Base-by-base conservation (phyloP, 2,888 invertebrate species). In the Parapristionchus giblindavisi region DNA sequence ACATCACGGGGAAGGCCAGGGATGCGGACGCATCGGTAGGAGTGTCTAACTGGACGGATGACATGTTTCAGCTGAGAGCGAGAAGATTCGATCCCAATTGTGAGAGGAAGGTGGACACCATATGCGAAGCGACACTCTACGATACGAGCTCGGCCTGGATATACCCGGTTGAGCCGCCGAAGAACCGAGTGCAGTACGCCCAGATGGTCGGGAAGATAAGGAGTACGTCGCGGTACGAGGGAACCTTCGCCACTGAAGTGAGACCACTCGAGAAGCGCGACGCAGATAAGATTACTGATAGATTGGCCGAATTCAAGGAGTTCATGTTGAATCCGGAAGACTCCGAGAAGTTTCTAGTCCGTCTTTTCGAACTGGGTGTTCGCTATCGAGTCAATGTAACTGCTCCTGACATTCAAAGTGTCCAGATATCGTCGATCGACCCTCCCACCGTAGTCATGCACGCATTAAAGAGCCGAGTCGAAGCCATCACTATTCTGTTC, bases 71-170 rank as follows among this genome's bases (percentile, higher is more conserved):
- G 8, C 32, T 65, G 14, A 43, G 43, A 43, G 63, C 43, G 40
- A 54, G 29, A 8, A 29, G 63, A 3, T 65, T 65, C 63, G 32
- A 29, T 29, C 0, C 1, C 14, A 32, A 43, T 2, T 65, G 63
- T 43, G 43, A 0, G 40, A 40, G 63, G 1, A 65, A 65, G 43
- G 43, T 29, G 8, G 63, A 65, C 43, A n/a, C 17, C 14, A 65
- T 65, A 40, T 40, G 27, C 29, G 40, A 40, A 43, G 40, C 63
- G 5, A 43, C 63, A 17, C 43, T 65, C 4, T 40, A 43, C 36
- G 63, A 68, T 52, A 52, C 68, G 51, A 34, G 36, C 27, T 51
- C 68, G 11, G 68, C 68, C 8, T 68, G 68, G 68, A 68, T 68
- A 8, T 68, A 68, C 27, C 68, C 68, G 1, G 68, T 68, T 14